Base-by-base conservation (phyloP, 2,888 invertebrate species). In the Cheilosia vulpina region DNA sequence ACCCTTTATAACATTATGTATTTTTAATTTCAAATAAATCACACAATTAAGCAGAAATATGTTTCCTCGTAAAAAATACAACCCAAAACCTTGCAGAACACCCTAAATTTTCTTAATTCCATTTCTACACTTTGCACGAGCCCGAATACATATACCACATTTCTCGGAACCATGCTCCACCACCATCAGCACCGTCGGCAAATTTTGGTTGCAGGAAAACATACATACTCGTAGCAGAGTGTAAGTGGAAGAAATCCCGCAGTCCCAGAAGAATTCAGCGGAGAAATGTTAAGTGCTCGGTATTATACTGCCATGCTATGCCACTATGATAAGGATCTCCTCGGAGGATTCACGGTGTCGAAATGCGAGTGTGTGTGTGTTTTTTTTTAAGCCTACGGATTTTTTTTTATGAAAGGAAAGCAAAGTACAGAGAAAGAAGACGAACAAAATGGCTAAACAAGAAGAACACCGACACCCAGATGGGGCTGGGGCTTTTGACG, bases 271-370 rank as follows among this genome's bases (percentile, higher is more conserved):
- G 77, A 78, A 82, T 78, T 77, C 58, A 72, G 77, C 63, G 77
- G 82, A 73, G 82, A 87, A 79, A 81, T 65, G 72, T 87, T 87
- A 87, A 87, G 87, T 87, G 87, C 87, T 82, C 52, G 68, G 85
- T 73, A 77, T 87, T 77, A 81, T 87, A 87, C 77, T 72, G 53
- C 73, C 73, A 73, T 41, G 72, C 78, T 62, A 76, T 47, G 73
- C 66, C 69, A 87, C 81, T 77, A 73, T 73, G 82, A 82, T 77
- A 78, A 82, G 82, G 73, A 87, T 82, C 81, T 87, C 82, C 69
- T 55, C 38, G 34, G 77, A 78, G 87, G 69, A 87, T 55, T 69
- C 53, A 24, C 65, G 68, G 62, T 58, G 62, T 58, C 62, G 68
- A 76, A 85, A 81, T 81, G 71, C 7, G 27, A 27, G 27, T 7